Conservation (phyloP, 2,797 vertebrate species). For the Paguma larvata region DNA sequence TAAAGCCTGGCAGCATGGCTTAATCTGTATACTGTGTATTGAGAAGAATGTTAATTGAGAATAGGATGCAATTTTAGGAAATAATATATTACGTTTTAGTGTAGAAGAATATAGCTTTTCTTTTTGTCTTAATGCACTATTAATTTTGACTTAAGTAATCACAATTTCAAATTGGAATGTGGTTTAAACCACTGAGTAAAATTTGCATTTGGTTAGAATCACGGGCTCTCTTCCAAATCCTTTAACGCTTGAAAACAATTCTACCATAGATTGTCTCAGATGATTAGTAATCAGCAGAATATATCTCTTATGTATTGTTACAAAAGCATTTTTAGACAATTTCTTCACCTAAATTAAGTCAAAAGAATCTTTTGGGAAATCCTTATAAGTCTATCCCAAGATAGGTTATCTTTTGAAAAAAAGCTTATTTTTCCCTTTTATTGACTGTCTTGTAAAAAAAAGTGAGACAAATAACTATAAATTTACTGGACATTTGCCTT, state of each 20-base stretch:
- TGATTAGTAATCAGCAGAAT: neutral
- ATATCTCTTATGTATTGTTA: neutral
- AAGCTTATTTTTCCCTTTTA: neutral
- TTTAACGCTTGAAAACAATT: neutral
- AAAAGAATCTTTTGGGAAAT: neutral
- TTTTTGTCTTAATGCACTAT: neutral
- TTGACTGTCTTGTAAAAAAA: neutral
- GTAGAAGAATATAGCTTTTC: neutral
- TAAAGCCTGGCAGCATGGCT: neutral
- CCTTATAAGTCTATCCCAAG: neutral
- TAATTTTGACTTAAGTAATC: conserved; percentile 4
- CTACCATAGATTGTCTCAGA: neutral
- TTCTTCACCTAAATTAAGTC: conserved; percentile 24
- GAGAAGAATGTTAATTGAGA: neutral
- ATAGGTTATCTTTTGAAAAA: neutral
- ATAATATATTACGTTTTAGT: neutral
- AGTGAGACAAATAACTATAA: neutral
- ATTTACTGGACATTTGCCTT: neutral
- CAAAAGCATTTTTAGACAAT: neutral
- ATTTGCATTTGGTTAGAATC: neutral
- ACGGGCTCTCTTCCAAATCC: neutral
- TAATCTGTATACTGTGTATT: neutral
- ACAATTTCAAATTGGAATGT: neutral
- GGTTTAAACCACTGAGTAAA: neutral
- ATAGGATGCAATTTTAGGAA: conserved; percentile 3